Evolutionary conservation across 2,888 invertebrate species (phyloP), one percentile per base, ranked within the genome.

Genomic region (Isoperla grammatica): DNA sequence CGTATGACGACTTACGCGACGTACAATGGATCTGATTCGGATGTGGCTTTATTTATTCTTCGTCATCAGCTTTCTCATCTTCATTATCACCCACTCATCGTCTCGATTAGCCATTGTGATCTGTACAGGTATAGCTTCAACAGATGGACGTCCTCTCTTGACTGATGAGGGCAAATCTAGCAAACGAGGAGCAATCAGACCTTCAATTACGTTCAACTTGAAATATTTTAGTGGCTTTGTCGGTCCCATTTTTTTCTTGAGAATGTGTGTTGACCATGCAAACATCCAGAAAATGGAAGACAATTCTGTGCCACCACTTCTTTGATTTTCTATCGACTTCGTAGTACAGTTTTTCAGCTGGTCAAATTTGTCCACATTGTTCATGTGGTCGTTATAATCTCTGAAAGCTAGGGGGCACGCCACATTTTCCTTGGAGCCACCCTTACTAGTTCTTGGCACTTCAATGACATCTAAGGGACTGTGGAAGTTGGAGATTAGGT

Each of bases 271-370:
- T 42, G 54, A 54, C 64, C n/a, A 70, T 61, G 55, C 59, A 50
- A 19, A 65, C 65, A 61, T 68, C 68, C 11, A 68, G 48, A 55
- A 70, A 67, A 61, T 68, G 64, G 56, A 64, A 69, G 54, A 67
- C 65, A 39, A 68, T 65, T 23, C 66, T 42, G 58, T 67, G 67
- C 65, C 69, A 71, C 70, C 69, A 70, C 66, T 71, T 71, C 61
- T 64, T 66, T 13, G 65, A 66, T 63, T 70, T 70, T 42, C 69
- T 53, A 54, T 70, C 64, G 19, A 68, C 64, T 55, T 68, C 68
- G 61, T 71, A 72, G n/a, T 61, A 29, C 4, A 39, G 9, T 64
- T 59, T 64, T 68, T 68, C 15, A 67, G 54, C 67, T 65, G 65
- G 50, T 72, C 70, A 23, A 65, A 61, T 61, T 69, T 68, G 64